These are phyloP conservation scores for Sinohyriopsis cumingii DNA, from an alignment of 2,888 invertebrate species.

Conservation along the genomic window DNA sequence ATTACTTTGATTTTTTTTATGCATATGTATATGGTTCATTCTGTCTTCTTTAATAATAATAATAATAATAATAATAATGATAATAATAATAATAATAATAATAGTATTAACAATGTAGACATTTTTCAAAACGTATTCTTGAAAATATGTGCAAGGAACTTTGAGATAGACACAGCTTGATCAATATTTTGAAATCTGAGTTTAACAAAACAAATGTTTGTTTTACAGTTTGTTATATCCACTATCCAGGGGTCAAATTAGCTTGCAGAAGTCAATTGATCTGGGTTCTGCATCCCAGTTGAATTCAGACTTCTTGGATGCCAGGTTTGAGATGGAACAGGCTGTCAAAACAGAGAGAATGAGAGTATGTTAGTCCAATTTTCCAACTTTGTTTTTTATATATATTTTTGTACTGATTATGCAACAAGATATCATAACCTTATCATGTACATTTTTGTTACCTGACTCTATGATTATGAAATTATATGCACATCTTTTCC, in stretches of 20 bases:
- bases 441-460: too few species aligned
- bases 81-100: too few species aligned
- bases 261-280: conserved; percentile 38
- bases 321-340: conserved; percentile 53
- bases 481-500: too few species aligned
- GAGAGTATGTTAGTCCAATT: conserved; percentile 27
- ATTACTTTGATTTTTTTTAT: too few species aligned
- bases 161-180: background rate
- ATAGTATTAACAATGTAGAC: too few species aligned
- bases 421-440: too few species aligned
- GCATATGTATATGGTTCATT: too few species aligned
- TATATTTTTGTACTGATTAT: too few species aligned
- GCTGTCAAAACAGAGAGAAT: conserved; percentile 49
- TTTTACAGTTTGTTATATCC: conserved; percentile 33
- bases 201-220: background rate
- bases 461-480: too few species aligned
- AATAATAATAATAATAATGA: too few species aligned
- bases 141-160: background rate
- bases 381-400: background rate
- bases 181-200: background rate
- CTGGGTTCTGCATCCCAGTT: conserved; percentile 30
- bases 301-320: conserved; percentile 44
- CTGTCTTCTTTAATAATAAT: too few species aligned
- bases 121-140: background rate
- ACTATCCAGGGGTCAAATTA: conserved; percentile 33